Percentiles rank a stretch among this genome's conserved stretches.
Evolutionary conservation across 2,113 vertebrate genomes (phyloP).

Genomic region (Charadrius vociferus): DNA sequence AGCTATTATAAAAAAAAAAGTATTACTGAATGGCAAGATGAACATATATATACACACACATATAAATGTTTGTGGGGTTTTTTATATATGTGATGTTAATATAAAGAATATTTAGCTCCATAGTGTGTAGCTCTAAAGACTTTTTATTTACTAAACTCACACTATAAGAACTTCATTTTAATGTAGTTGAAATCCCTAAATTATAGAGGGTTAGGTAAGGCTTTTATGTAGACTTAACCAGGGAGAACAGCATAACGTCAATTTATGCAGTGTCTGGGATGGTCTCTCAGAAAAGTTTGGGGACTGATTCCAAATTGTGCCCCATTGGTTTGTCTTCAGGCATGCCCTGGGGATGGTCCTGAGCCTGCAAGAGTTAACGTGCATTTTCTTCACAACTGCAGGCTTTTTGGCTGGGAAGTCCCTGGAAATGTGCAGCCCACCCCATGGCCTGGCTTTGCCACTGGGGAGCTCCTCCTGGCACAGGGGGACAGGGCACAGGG

Average conservation of each 20-base stretch:
- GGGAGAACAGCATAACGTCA: neutral
- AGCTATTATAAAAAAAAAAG: neutral
- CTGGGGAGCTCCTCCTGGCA: neutral
- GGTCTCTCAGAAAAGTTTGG: neutral
- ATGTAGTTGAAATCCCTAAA: neutral
- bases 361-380: neutral
- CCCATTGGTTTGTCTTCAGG: neutral
- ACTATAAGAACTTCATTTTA: neutral
- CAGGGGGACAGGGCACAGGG: neutral
- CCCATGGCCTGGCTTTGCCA: rapidly evolving
- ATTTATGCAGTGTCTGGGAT: neutral
- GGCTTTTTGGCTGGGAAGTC: neutral
- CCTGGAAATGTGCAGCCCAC: neutral
- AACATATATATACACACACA: neutral
- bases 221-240: neutral
- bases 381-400: neutral
- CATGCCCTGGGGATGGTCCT: neutral
- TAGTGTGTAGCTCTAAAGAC: neutral
- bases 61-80: neutral
- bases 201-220: neutral
- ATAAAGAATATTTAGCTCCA: neutral
- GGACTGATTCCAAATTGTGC: neutral
- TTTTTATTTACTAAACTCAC: neutral
- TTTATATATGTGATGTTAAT: neutral
- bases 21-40: neutral